These are phyloP conservation scores for Agrilus planipennis DNA, from an alignment of 1,140 invertebrate species.

Conservation along the genomic window DNA sequence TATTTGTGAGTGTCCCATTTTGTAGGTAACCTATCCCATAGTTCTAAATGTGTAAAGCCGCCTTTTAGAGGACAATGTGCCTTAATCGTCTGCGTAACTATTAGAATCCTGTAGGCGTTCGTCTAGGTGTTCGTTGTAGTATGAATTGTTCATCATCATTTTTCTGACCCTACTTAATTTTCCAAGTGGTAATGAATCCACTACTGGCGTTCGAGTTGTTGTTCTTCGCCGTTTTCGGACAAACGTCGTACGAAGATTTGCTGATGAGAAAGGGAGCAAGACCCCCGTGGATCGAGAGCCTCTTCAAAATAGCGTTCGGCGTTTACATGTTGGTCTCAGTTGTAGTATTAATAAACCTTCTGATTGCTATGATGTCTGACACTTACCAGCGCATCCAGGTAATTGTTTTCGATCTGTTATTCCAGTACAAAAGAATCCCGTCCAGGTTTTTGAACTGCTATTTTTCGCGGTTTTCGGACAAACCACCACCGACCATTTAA, in stretches of 20 bases:
- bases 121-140: too few relatives aligned
- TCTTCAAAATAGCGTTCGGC: slow-evolving; percentile 82
- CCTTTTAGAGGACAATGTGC: too few relatives aligned
- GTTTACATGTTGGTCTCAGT: slow-evolving; percentile 96
- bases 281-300: slow-evolving; percentile 63
- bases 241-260: slow-evolving; percentile 79
- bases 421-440: slow-evolving; percentile 77
- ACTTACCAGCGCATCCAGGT: slow-evolving; percentile 96
- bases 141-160: too few relatives aligned
- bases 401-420: slow-evolving; percentile 48
- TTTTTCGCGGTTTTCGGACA: slow-evolving; percentile 99
- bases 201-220: slow-evolving; percentile 89
- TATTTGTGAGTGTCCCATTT: too few relatives aligned
- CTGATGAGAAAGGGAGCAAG: slow-evolving; percentile 45
- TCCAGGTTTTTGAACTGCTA: slow-evolving; percentile 89
- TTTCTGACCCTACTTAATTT: too few relatives aligned
- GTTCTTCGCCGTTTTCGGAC: slow-evolving; percentile 95
- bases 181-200: slow-evolving; percentile 70
- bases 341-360: slow-evolving; percentile 94
- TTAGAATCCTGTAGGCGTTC: too few relatives aligned
- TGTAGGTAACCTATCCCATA: too few relatives aligned
- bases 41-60: too few relatives aligned
- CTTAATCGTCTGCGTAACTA: too few relatives aligned
- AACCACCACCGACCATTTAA: slow-evolving; percentile 74
- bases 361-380: slow-evolving; percentile 99